Percentiles rank a stretch among this genome's conserved stretches.
Conservation (phyloP, 2,113 vertebrate species). For the Todiramphus saurophagus region DNA sequence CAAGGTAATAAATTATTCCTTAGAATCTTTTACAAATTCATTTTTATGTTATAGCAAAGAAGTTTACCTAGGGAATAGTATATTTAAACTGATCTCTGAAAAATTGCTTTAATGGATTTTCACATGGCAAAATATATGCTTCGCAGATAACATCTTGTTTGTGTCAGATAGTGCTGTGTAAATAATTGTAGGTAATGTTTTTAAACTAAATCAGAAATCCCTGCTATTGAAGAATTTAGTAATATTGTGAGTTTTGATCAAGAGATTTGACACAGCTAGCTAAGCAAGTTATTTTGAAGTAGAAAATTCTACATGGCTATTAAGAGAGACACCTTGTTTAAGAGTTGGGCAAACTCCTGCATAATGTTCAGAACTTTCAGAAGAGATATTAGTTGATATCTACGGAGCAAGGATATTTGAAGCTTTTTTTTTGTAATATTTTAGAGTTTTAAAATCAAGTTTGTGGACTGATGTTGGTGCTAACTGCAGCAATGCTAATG, state of each 20-base stretch:
- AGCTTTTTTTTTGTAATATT: neutral
- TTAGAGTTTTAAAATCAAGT: neutral
- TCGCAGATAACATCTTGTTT: conserved; percentile 34
- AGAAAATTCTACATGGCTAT: neutral
- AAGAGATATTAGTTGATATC: neutral
- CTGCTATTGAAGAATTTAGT: neutral
- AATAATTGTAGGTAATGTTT: conserved; percentile 21
- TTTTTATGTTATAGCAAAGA: conserved; percentile 29
- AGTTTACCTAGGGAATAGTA: conserved; percentile 21
- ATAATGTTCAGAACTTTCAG: neutral
- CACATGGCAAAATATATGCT: neutral
- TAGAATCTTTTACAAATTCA: conserved; percentile 32
- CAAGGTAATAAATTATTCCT: conserved; percentile 28
- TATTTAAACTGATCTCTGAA: conserved; percentile 37
- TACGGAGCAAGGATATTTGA: neutral
- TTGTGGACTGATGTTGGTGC: neutral
- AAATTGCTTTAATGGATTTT: conserved; percentile 49
- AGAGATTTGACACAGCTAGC: neutral
- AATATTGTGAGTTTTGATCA: neutral
- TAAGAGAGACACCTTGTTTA: neutral
- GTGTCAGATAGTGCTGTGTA: neutral
- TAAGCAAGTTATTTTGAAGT: neutral
- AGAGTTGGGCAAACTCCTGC: neutral
- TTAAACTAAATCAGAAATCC: conserved; percentile 7
- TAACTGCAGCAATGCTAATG: neutral